Base-by-base conservation (phyloP, 1,140 invertebrate genomes). In the Ceratosolen solmsi region DNA sequence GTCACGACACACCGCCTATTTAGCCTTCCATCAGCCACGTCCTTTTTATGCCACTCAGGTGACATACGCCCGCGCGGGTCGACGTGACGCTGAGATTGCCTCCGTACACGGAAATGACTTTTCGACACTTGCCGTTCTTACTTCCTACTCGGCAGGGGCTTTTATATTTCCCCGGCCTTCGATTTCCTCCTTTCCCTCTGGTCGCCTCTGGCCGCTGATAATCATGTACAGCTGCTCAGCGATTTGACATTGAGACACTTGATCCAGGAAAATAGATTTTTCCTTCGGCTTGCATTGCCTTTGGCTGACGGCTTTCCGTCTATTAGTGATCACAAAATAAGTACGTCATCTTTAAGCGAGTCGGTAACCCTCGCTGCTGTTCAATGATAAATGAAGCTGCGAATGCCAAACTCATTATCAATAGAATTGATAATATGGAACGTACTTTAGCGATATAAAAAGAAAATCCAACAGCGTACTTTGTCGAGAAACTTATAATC, bases 21-120 rank as follows among this genome's bases (percentile, higher is more conserved):
- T 88, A 88, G 86, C 87, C 87, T 89, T 89, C 88, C 86, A 88
- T 89, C 88, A 86, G 83, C 85, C 79, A 79, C 82, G 85, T 86
- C 86, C 85, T 85, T 89, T 88, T 88, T 87, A 86, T 85, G 84
- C 87, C 84, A 84, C 85, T 86, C 85, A 85, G 76, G 84, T 87
- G 86, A 88, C 87, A 87, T 86, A 70, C 71, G 82, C 68, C 54
- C 49, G 49, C 30, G 49, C 38, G 33, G 54, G 33, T 17, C 68
- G 46, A 25, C 41, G 77, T 73, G 15, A 33, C 49, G 27, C 7
- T 49, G 46, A 68, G 63, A 68, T 68, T 68, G 63, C 54, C 77
- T 68, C 51, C 41, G 58, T 72, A 46, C 68, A 77, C 83, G 84
- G 85, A 86, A 85, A 85, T 86, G 80, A 81, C 81, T 83, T 86